phyloP scores from a whole-genome alignment of 2,113 vertebrate genomes.

The Podocnemis expansa region DNA sequence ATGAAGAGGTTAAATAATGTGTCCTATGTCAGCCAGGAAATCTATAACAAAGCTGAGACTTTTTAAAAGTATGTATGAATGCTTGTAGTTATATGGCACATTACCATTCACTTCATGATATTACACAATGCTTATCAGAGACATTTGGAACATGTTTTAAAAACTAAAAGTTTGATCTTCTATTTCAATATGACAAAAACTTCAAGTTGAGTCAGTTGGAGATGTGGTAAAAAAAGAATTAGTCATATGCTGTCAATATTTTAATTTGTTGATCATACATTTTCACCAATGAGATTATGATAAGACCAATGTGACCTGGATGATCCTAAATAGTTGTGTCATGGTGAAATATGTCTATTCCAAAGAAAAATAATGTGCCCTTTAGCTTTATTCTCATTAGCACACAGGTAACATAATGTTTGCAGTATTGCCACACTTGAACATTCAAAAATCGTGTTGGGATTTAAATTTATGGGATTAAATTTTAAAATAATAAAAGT shows the following conservation, averaged over 20 bases:
- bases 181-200: too few species aligned
- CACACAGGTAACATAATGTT: neutral
- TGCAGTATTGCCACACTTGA: neutral
- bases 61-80: neutral
- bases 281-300: neutral
- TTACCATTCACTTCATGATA: neutral
- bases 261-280: too few species aligned
- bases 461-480: neutral
- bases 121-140: neutral
- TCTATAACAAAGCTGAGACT: neutral
- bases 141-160: neutral
- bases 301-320: neutral
- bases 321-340: neutral
- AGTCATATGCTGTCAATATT: too few species aligned
- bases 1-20: neutral
- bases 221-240: too few species aligned
- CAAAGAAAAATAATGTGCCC: neutral
- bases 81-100: neutral
- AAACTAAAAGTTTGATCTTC: neutral
- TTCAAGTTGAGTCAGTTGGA: too few species aligned
- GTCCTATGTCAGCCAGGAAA: neutral
- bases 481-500: neutral
- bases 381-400: neutral
- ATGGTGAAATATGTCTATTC: neutral
- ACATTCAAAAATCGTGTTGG: neutral